A percentile compares a stretch with the other conserved stretches of the same genome.
Conservation (phyloP, 2,113 vertebrate species). For the Chloropsis cyanopogon region DNA sequence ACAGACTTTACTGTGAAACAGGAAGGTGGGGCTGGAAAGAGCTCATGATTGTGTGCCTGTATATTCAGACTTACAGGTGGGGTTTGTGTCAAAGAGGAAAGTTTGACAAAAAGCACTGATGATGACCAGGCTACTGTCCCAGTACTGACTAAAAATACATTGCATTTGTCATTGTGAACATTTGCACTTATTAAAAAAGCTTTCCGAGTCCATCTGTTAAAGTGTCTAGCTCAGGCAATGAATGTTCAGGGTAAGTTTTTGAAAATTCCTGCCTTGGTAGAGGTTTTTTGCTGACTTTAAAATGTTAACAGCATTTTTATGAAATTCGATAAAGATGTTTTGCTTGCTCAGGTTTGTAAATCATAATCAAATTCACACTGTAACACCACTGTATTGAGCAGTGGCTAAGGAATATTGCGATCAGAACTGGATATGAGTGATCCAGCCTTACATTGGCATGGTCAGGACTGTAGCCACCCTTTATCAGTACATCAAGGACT, state of each 20-base stretch:
- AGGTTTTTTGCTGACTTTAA: not conserved
- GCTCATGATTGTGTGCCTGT: not conserved
- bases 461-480: not conserved
- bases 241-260: not conserved
- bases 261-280: not conserved
- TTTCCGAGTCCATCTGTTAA: not conserved
- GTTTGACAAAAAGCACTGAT: conserved; percentile 14
- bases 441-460: not conserved
- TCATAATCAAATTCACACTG: not conserved
- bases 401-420: not conserved
- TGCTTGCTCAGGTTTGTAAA: not conserved
- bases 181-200: conserved; percentile 13
- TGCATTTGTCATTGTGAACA: conserved; percentile 31
- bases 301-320: not conserved
- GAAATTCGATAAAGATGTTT: not conserved
- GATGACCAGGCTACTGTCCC: not conserved
- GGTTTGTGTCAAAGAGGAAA: not conserved
- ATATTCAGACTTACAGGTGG: not conserved
- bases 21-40: not conserved
- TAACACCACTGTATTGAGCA: not conserved
- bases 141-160: conserved; percentile 30
- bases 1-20: not conserved
- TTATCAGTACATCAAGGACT: not conserved
- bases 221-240: not conserved
- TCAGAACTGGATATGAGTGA: not conserved